phyloP scores from a whole-genome alignment of 1,140 invertebrate species.

The Drosophila melanogaster region Release_6_plus_ISO1_MT NT_033777.3:22341501-22342000 shows the following conservation, averaged over 20 bases:
- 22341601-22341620: conserved; percentile 62
- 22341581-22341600: conserved; percentile 55
- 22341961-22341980: conserved; percentile 42
- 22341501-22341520: conserved; percentile 56
- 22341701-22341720: conserved; percentile 74
- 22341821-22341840: conserved; percentile 34
- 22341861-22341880: conserved; percentile 11
- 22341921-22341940: conserved; percentile 71
- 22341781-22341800: conserved; percentile 27
- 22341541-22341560: conserved; percentile 10
- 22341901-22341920: conserved; percentile 65
- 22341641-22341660: conserved; percentile 55
- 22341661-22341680: conserved; percentile 34
- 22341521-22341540: conserved; percentile 62
- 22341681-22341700: conserved; percentile 62
- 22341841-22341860: conserved; percentile 5
- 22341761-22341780: conserved; percentile 31
- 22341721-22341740: conserved; percentile 70
- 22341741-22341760: conserved; percentile 71
- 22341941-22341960: conserved; percentile 58
- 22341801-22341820: conserved; percentile 15
- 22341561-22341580: conserved; percentile 36
- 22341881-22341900: conserved; percentile 72
- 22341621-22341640: conserved; percentile 50
- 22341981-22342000: conserved; percentile 54